Evolutionary conservation across 2,888 invertebrate genomes (phyloP).

Genomic region (Andrena trimmerana): DNA sequence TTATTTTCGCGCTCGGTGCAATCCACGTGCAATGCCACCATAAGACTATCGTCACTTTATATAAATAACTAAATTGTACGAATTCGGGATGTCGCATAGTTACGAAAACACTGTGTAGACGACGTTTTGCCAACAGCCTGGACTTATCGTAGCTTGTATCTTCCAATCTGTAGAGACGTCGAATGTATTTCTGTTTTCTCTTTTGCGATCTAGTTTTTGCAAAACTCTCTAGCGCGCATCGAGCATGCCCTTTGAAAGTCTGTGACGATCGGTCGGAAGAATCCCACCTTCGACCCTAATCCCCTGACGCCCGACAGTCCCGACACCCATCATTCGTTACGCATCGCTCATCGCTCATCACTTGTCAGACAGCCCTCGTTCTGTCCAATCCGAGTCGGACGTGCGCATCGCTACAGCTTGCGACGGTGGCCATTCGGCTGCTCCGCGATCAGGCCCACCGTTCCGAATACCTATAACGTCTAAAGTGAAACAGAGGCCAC

Average conservation of each 20-base stretch:
- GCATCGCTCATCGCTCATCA: background rate
- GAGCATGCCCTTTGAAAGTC: constrained; percentile 29
- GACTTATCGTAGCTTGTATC: constrained; percentile 13
- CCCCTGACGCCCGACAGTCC: too few species aligned
- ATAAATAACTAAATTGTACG: background rate
- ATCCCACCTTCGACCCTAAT: too few species aligned
- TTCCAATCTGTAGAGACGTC: constrained; percentile 9
- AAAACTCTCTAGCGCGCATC: constrained; percentile 5
- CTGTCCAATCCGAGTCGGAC: constrained; percentile 1
- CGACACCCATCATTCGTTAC: background rate
- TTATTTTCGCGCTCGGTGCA: background rate
- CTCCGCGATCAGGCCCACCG: too few species aligned
- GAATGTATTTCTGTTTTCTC: constrained; percentile 1
- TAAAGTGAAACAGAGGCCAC: too few species aligned
- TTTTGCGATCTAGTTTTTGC: constrained; percentile 5
- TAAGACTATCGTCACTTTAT: background rate
- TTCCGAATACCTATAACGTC: background rate
- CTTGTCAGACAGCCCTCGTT: background rate
- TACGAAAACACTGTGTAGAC: constrained; percentile 6
- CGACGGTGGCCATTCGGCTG: background rate
- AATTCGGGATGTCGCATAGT: constrained; percentile 32
- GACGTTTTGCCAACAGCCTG: constrained; percentile 11
- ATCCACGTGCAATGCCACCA: background rate
- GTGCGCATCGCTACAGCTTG: constrained; percentile 4
- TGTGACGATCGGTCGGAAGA: constrained; percentile 3